phyloP scores from a whole-genome alignment of 2,888 invertebrate species.

The Polydrusus cervinus region DNA sequence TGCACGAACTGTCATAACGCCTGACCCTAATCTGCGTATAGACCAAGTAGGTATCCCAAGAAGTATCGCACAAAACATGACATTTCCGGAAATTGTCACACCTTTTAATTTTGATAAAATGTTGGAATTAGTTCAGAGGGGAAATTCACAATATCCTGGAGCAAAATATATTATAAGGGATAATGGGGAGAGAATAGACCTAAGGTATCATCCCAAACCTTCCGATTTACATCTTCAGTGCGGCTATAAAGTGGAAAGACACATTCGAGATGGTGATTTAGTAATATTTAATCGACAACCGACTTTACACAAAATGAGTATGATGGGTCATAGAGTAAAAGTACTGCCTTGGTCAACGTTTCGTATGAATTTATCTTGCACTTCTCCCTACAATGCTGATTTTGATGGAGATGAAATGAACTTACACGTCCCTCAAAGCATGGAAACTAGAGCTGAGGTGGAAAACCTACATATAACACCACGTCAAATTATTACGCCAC shows the following conservation, averaged over 20 bases:
- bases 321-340: constrained; percentile 99
- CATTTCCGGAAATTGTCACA: constrained; percentile 99
- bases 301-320: constrained; percentile 99
- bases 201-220: constrained; percentile 98
- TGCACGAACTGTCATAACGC: constrained; percentile 98
- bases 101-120: constrained; percentile 98
- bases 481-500: constrained; percentile 98
- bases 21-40: constrained; percentile 94
- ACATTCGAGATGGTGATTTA: constrained; percentile 97
- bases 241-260: constrained; percentile 96
- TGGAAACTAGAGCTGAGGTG: constrained; percentile 97
- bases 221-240: constrained; percentile 97
- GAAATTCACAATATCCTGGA: constrained; percentile 98
- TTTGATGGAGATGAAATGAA: constrained; percentile 99
- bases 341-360: constrained; percentile 99
- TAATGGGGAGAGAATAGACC: constrained; percentile 98
- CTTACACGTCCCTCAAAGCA: constrained; percentile 97
- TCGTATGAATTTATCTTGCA: constrained; percentile 97
- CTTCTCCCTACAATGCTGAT: constrained; percentile 99
- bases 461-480: constrained; percentile 98
- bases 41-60: constrained; percentile 98
- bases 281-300: constrained; percentile 99
- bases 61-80: constrained; percentile 98
- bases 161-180: constrained; percentile 99
- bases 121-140: constrained; percentile 95